Evolutionary conservation across 2,888 invertebrate species (phyloP).

Genomic region (Patella pellucida): DNA sequence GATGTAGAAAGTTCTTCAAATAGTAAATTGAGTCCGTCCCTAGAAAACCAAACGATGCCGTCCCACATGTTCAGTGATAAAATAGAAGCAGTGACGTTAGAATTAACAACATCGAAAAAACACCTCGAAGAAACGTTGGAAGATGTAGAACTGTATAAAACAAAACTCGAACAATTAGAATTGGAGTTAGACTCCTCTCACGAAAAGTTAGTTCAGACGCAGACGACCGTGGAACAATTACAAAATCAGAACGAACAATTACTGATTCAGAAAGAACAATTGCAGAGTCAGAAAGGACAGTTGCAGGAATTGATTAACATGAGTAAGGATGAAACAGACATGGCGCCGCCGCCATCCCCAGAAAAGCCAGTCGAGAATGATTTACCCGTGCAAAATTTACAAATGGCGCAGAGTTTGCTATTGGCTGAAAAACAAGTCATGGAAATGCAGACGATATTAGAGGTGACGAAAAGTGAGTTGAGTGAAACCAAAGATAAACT

Average conservation of each 20-base stretch:
- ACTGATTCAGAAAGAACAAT: neutral
- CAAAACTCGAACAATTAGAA: conserved; percentile 32
- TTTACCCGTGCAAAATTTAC: neutral
- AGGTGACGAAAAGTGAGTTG: conserved; percentile 22
- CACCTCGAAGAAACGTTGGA: conserved; percentile 53
- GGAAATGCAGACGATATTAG: neutral
- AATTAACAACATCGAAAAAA: conserved; percentile 31
- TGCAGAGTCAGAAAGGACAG: conserved; percentile 15
- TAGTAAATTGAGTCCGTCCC: too few relatives aligned
- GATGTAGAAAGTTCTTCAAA: conserved; percentile 23
- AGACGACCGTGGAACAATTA: neutral
- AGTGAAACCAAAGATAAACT: conserved; percentile 27
- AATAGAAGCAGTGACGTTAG: neutral
- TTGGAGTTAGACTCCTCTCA: conserved; percentile 20
- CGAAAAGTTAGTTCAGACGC: conserved; percentile 36
- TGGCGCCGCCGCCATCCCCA: too few relatives aligned
- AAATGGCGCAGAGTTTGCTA: neutral
- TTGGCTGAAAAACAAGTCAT: neutral
- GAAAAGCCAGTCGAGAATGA: too few relatives aligned
- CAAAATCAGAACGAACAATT: conserved; percentile 1
- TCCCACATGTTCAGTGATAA: neutral
- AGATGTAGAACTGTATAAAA: conserved; percentile 42
- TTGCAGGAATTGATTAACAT: conserved; percentile 1
- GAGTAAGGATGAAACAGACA: neutral
- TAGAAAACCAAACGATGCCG: too few relatives aligned